A percentile compares a stretch with the other conserved stretches of the same genome.
These are phyloP conservation scores for Coregonus suidteri DNA, from an alignment of 2,797 vertebrate genomes.

Conservation along the genomic window DNA sequence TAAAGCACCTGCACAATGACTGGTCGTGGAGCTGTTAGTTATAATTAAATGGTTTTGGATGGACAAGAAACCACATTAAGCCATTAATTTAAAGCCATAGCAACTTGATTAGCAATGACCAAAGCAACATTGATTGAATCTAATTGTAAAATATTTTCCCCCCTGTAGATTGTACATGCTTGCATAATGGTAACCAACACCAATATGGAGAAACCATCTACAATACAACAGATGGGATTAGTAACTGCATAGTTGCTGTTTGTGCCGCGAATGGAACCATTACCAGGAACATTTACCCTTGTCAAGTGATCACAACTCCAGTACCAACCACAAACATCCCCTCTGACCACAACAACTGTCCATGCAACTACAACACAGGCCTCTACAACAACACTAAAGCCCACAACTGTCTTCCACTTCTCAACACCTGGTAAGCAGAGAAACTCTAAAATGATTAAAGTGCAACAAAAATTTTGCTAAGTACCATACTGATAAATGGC, in stretches of 20 bases:
- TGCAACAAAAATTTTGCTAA: neutral
- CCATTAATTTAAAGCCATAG: too few species aligned
- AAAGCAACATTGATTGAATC: neutral
- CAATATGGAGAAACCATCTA: constrained; percentile 78
- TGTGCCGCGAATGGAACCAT: constrained; percentile 79
- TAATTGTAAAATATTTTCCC: neutral
- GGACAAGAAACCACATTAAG: too few species aligned
- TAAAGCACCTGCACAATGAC: constrained; percentile 62
- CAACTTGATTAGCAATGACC: neutral
- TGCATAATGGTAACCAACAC: constrained; percentile 73
- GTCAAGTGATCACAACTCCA: constrained; percentile 47
- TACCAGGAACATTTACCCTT: constrained; percentile 58
- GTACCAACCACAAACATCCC: constrained; percentile 40
- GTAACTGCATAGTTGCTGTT: constrained; percentile 80
- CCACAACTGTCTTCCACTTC: constrained; percentile 60
- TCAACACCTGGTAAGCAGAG: constrained; percentile 48
- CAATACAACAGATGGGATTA: constrained; percentile 83
- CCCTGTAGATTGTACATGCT: constrained; percentile 81
- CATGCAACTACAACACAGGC: constrained; percentile 4
- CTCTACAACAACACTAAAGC: constrained; percentile 11
- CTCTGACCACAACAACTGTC: constrained; percentile 42
- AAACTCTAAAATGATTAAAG: neutral
- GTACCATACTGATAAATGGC: neutral
- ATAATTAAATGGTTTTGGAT: constrained; percentile 56
- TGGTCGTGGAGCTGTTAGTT: constrained; percentile 56